Base-by-base conservation (phyloP, 2,113 vertebrate species). In the Ammodytes dubius region DNA sequence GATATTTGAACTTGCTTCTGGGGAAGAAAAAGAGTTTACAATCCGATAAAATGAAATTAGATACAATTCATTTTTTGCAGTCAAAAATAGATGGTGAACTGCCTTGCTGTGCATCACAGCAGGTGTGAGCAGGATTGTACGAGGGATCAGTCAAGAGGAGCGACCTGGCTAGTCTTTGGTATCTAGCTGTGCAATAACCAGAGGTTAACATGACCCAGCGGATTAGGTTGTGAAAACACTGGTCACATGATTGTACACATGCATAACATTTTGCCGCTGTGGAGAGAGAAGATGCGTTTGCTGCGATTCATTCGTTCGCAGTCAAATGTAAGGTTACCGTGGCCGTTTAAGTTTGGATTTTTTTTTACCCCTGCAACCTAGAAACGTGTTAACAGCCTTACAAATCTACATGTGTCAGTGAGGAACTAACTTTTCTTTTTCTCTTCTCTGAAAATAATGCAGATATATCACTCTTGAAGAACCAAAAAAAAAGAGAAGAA, bases 211-310 rank as follows among this genome's bases (percentile, higher is more conserved):
- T 58, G 67, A 63, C 82, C 81, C 67, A 87, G 88, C 68, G 27
- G 70, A 84, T 78, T 1, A 7, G 13, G 70, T 60, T 87, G 77
- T 77, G 70, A 19, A 76, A 75, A 82, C 73, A 79, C 90, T 88
- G 88, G 78, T 84, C 88, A 87, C 81, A 69, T 90, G 93, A 94
- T 93, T 94, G 93, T 95, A 94, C 92, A 91, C 91, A 89, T 93
- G 94, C 91, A 93, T 88, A 83, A 83, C 68, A 82, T 79, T 79
- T 75, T 6, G 70, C 60, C 27, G 47, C 82, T 53, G 66, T 65
- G 47, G 6, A 57, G 57, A 79, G 73, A 82, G 40, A 74, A 78
- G 46, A 80, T 37, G 15, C 12, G 13, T 50, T 13, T 13, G 81
- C 70, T 76, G 71, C 42, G 10, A 83, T 60, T 59, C 11, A 45